Evolutionary conservation across 2,888 invertebrate genomes (phyloP), one percentile per base, ranked within the genome.

Genomic region (Volucella inflata): DNA sequence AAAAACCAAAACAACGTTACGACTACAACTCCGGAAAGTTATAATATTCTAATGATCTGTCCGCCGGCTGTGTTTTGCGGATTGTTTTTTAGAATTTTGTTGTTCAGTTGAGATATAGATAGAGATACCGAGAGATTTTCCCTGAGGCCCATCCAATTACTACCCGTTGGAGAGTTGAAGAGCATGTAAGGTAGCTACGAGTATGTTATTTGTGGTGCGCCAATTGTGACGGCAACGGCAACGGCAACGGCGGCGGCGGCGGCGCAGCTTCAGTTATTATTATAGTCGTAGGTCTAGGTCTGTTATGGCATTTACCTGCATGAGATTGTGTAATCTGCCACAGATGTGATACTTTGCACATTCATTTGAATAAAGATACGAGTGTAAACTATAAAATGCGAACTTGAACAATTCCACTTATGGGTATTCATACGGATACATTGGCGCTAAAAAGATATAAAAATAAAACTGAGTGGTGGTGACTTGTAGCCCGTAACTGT

Each of bases 1-100:
- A 21, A 21, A 21, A 30, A 30, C 30, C 0, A 30, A 30, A 30
- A 30, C 4, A 4, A 30, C 30, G 30, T 30, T 30, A 30, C 83
- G 74, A 60, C 44, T 79, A 83, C 83, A 83, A 74, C 74, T 64
- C 74, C 72, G 72, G 74, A 72, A 79, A 79, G 79, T 79, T 83
- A 74, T 83, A 83, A 83, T 83, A 72, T 83, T 83, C 83, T 83
- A 83, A 83, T 83, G 83, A 83, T 83, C 83, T 62, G 67, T 53
- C 83, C 62, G 67, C 53, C 53, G 72, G 72, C 72, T 64, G 64
- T 59, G 6, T 30, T 30, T 30, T 4, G 30, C 30, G 30, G 30
- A 30, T 30, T 30, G 30, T 30, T 30, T 6, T 30, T 30, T 6
- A 30, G 30, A 30, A 30, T 30, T 30, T 30, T 2, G 30, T 30